A percentile compares a stretch with the other conserved stretches of the same genome.
phyloP scores from a whole-genome alignment of 2,888 invertebrate species.

The Ametastegia equiseti region DNA sequence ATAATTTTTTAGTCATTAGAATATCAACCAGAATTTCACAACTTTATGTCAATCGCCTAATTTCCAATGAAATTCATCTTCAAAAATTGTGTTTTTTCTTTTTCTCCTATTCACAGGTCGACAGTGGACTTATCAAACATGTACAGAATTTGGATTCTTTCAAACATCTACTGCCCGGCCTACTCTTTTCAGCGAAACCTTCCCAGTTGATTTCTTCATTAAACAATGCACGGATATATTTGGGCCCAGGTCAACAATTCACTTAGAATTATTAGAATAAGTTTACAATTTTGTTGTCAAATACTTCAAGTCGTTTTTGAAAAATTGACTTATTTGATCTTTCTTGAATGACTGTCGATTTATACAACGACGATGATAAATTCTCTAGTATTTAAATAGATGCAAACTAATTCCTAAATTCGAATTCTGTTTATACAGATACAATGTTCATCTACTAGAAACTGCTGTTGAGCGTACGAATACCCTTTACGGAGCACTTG shows the following conservation, averaged over 20 bases:
- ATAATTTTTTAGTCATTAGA: conserved; percentile 54
- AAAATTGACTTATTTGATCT: conserved; percentile 12
- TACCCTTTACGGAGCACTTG: conserved; percentile 86
- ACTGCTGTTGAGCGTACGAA: conserved; percentile 85
- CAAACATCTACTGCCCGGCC: conserved; percentile 88
- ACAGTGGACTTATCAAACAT: conserved; percentile 97
- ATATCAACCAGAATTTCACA: conserved; percentile 18
- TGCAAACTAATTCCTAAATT: no score
- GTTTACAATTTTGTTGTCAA: conserved; percentile 37
- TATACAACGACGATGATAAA: not conserved
- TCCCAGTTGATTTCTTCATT: conserved; percentile 87
- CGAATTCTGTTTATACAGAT: no score
- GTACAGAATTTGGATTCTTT: conserved; percentile 97
- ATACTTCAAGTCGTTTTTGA: not conserved
- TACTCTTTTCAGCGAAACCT: conserved; percentile 86
- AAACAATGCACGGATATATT: conserved; percentile 91
- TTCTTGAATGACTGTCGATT: not conserved
- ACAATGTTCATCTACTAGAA: conserved; percentile 80
- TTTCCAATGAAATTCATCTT: not conserved
- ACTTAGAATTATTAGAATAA: not conserved
- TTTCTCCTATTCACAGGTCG: conserved; percentile 78
- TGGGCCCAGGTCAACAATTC: conserved; percentile 82
- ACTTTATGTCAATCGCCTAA: conserved; percentile 7
- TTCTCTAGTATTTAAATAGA: not conserved
- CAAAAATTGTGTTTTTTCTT: conserved; percentile 27